phyloP scores from a whole-genome alignment of 2,888 invertebrate species.

The Hypolimnas misippus region DNA sequence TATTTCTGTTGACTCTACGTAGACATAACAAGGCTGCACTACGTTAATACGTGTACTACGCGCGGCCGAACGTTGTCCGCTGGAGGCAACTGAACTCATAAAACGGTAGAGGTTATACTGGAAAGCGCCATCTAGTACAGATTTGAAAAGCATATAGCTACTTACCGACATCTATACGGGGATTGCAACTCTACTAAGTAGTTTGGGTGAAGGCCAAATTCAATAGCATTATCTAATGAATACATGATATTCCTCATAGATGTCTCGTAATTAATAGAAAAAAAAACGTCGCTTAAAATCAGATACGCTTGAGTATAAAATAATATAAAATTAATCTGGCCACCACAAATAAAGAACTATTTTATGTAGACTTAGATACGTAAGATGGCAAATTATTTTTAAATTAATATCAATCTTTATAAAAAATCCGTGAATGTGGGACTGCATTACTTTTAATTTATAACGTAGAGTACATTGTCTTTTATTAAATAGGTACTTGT shows the following conservation, averaged over 20 bases:
- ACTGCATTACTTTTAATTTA: too few species aligned
- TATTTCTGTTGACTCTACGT: slow-evolving; percentile 52
- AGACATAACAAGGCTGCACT: slow-evolving; percentile 55
- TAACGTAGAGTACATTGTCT: too few species aligned
- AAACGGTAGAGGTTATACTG: slow-evolving; percentile 49
- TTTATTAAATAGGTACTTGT: too few species aligned
- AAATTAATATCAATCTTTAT: too few species aligned
- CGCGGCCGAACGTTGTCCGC: slow-evolving; percentile 42
- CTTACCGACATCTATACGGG: slow-evolving; percentile 32
- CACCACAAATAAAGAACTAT: too few species aligned
- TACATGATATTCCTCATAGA: neutral
- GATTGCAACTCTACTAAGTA: neutral
- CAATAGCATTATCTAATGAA: neutral
- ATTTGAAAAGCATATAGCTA: neutral
- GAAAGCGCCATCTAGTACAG: slow-evolving; percentile 58
- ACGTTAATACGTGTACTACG: slow-evolving; percentile 32
- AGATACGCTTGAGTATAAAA: too few species aligned
- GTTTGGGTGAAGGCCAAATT: neutral
- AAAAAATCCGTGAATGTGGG: too few species aligned
- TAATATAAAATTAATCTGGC: too few species aligned
- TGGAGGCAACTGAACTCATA: slow-evolving; percentile 78
- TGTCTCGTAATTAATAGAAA: slow-evolving; percentile 5
- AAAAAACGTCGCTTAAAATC: neutral
- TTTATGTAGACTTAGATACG: too few species aligned
- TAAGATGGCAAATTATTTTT: too few species aligned